Base-by-base conservation (phyloP, 2,888 invertebrate species). In the Diadegma fenestrale region DNA sequence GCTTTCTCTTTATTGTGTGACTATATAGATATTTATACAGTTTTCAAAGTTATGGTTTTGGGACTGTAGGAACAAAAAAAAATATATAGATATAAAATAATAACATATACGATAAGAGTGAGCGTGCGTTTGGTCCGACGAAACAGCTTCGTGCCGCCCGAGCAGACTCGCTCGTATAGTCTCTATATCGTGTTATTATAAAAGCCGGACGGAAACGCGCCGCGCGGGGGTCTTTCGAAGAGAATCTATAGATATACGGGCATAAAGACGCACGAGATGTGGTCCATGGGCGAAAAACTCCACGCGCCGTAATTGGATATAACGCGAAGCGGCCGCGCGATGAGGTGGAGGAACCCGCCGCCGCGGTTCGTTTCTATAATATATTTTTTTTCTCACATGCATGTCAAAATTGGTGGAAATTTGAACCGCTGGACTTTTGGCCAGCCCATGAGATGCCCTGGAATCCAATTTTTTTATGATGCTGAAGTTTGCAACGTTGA, bases 201-300 rank as follows among this genome's bases (percentile, higher is more conserved):
- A 78, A 88, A 87, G 86, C 86, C 82, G 84, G 84, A 77, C 86
- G 84, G 86, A 87, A 87, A 87, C 86, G 76, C 78, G 76, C 78
- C 72, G 84, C 72, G 80, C 84, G 81, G 81, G 85, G 81, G 81
- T 84, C 80, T 73, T 63, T 37, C 64, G 33, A 48, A 64, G 5
- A 71, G 78, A 78, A 79, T 73, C 54, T 68, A 54, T 19, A n/a
- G 17, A 84, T 71, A 72, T 77, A 79, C 33, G 19, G 4, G 37
- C n/a, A 33, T 14, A 33, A n/a, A 51, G 10, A 64, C 79, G 80
- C 48, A 64, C 63, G 54, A 41, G 68, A 51, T 80, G 61, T 68
- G 58, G 76, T 76, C 76, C 84, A 83, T 77, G 80, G 78, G 86
- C 88, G 90, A 90, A 89, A 90, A 89, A 87, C 85, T 86, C 86